phyloP scores from a whole-genome alignment of 2,888 invertebrate species.

The Lepidochrysops patricia region DNA sequence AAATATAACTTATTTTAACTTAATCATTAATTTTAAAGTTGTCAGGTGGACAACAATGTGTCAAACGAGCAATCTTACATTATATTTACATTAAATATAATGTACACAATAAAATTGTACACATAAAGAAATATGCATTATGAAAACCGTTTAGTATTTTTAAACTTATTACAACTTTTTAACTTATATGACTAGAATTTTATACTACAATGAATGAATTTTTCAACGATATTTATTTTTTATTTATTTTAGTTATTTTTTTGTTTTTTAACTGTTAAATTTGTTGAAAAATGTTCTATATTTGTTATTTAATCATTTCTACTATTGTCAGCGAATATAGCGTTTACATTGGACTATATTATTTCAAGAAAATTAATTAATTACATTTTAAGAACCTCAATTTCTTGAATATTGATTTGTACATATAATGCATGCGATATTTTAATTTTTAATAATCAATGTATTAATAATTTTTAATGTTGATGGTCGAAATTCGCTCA shows the following conservation, averaged over 20 bases:
- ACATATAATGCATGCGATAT: too few species aligned
- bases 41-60: too few species aligned
- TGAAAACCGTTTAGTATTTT: neutral
- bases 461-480: too few species aligned
- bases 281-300: conserved; percentile 4
- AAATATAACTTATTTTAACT: too few species aligned
- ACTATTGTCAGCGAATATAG: neutral
- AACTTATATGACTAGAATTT: too few species aligned
- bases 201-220: neutral
- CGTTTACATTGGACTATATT: neutral
- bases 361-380: neutral
- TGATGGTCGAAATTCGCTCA: too few species aligned
- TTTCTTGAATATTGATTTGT: too few species aligned
- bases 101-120: too few species aligned
- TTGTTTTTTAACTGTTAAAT: conserved; percentile 1
- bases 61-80: neutral
- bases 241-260: conserved; percentile 10
- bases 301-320: neutral
- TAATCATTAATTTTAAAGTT: neutral
- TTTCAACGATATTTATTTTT: neutral
- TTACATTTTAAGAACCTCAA: neutral
- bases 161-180: neutral
- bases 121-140: neutral
- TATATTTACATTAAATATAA: too few species aligned
- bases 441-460: too few species aligned